Conservation (phyloP, 2,888 invertebrate species). For the Napeogenes sylphis region DNA sequence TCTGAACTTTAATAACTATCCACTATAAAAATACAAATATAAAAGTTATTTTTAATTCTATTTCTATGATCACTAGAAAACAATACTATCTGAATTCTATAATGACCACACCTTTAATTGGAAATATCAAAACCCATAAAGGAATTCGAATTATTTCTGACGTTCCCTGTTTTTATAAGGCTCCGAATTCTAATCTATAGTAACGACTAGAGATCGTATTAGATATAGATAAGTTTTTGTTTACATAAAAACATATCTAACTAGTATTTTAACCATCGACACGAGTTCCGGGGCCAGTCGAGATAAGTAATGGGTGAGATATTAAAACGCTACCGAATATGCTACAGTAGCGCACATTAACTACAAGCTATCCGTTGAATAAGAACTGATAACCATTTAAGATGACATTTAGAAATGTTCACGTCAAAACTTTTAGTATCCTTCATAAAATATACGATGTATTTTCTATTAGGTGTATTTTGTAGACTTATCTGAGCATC, state of each 20-base stretch:
- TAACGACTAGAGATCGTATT: constrained; percentile 54
- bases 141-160: constrained; percentile 58
- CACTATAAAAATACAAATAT: background rate
- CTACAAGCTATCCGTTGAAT: constrained; percentile 54
- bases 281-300: constrained; percentile 47
- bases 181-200: constrained; percentile 62
- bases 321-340: constrained; percentile 61
- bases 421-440: constrained; percentile 26
- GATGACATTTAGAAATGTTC: constrained; percentile 45
- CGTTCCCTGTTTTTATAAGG: constrained; percentile 39
- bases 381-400: constrained; percentile 56
- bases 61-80: background rate
- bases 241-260: constrained; percentile 57
- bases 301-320: constrained; percentile 67
- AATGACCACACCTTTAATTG: background rate
- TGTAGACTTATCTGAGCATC: background rate
- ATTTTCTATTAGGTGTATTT: constrained; percentile 1
- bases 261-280: constrained; percentile 64
- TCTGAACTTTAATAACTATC: no score
- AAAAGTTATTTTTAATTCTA: background rate
- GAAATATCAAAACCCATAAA: constrained; percentile 24
- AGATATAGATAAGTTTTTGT: constrained; percentile 47
- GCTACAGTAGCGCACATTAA: constrained; percentile 45
- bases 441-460: constrained; percentile 9
- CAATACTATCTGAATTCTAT: background rate